Conservation (phyloP, 2,888 invertebrate genomes). For the Acanthopleura granulata region DNA sequence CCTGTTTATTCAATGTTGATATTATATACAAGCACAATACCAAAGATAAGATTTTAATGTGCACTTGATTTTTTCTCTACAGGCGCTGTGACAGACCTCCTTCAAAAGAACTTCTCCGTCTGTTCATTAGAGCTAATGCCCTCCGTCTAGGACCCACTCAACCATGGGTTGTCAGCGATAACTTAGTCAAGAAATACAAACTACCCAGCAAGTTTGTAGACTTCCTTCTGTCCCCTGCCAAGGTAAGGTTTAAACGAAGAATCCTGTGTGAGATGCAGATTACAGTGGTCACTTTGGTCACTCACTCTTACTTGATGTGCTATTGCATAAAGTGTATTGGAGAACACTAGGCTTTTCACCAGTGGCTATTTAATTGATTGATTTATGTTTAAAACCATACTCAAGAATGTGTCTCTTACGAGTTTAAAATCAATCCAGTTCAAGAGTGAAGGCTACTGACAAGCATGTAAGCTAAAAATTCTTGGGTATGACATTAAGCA, state of each 20-base stretch:
- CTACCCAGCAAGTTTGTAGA: constrained; percentile 67
- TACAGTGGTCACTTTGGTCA: too few relatives aligned
- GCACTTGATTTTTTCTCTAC: constrained; percentile 19
- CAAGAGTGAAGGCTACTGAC: too few relatives aligned
- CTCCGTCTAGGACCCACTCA: constrained; percentile 60
- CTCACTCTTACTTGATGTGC: too few relatives aligned
- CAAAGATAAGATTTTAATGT: too few relatives aligned
- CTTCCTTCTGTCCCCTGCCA: constrained; percentile 61
- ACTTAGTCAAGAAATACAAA: constrained; percentile 61
- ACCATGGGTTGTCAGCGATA: constrained; percentile 69
- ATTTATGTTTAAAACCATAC: background rate
- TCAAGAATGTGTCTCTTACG: too few relatives aligned
- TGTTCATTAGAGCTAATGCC: constrained; percentile 67
- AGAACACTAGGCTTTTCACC: background rate
- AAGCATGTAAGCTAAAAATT: too few relatives aligned
- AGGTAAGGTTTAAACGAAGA: constrained; percentile 37
- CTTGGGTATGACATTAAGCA: too few relatives aligned
- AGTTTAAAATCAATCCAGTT: too few relatives aligned
- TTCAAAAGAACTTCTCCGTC: constrained; percentile 67
- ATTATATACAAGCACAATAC: too few relatives aligned
- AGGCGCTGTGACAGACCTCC: constrained; percentile 62
- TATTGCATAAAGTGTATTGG: background rate
- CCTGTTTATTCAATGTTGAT: background rate
- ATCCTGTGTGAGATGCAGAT: too few relatives aligned
- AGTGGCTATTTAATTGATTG: background rate